Evolutionary conservation across 2,113 vertebrate species (phyloP), one percentile per base, ranked within the genome.

Genomic region (Lutjanus erythropterus): DNA sequence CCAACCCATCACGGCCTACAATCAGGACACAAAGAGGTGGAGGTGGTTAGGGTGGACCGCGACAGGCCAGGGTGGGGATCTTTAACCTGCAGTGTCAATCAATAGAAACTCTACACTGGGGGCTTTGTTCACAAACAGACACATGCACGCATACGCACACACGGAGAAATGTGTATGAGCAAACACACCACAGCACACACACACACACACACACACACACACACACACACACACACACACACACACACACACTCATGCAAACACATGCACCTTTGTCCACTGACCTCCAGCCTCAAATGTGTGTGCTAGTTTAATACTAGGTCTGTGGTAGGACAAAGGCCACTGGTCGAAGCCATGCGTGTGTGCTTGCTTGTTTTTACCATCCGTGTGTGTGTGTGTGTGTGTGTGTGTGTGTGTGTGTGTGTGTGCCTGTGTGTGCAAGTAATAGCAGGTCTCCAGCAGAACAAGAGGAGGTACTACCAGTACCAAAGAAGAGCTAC

Each of bases 11-110:
- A 71, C 4, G 64, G 53, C 70, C 89, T 89, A 60, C 88, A 91
- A 91, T 90, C 84, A 87, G 62, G 68, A 79, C 75, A 83, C 53
- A 85, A 75, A 86, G 69, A 77, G 77, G 69, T 53, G 65, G 81
- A 85, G 73, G 80, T 85, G 67, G 71, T 80, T 72, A 62, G 62
- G 80, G 64, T 77, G 77, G 75, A 73, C 64, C 9, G 27, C 70
- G 72, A 25, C 58, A 80, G 80, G 75, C 50, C 46, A 29, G 67
- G 85, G 81, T 72, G 81, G 82, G 73, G 83, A 86, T 81, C 90
- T 90, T 88, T 89, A 90, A 91, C 90, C 88, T 76, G 31, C 21
- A 66, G 52, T 85, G 87, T 93, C 81, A 90, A 69, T 89, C 83
- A 89, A 70, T 59, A 75, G 71, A 47, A 86, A 85, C 64, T 44